phyloP scores from a whole-genome alignment of 2,113 vertebrate species.

The Cebus imitator region DNA sequence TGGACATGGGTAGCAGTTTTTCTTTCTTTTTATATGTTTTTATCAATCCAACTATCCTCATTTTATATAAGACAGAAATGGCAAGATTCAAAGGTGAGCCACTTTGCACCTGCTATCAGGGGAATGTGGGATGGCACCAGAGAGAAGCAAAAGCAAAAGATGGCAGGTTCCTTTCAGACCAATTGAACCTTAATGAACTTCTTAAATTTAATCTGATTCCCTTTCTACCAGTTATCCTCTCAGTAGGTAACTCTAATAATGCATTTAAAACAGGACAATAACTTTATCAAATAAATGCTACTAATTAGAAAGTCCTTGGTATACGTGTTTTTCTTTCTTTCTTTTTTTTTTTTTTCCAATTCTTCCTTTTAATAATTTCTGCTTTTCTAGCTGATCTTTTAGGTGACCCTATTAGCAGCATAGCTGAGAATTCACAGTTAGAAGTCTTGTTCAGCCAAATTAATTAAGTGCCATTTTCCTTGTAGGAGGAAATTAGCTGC shows the following conservation, averaged over 20 bases:
- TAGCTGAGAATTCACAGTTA: conserved; percentile 65
- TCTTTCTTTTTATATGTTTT: neutral
- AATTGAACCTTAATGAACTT: neutral
- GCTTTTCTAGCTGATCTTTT: conserved; percentile 10
- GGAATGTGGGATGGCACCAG: neutral
- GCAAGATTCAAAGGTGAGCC: neutral
- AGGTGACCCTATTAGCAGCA: conserved; percentile 48
- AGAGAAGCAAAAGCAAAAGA: neutral
- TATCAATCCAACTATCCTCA: neutral
- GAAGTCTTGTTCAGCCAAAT: conserved; percentile 63
- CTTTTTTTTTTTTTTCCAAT: neutral
- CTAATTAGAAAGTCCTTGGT: conserved; percentile 42
- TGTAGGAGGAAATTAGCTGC: conserved; percentile 54
- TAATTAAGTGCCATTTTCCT: conserved; percentile 71
- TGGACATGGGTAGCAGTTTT: neutral
- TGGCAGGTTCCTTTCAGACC: neutral
- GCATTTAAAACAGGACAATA: conserved; percentile 34
- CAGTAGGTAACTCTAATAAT: neutral
- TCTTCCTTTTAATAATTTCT: conserved; percentile 29
- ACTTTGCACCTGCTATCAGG: neutral
- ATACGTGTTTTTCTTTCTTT: neutral
- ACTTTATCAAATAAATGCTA: conserved; percentile 56
- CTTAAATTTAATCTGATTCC: neutral
- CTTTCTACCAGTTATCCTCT: neutral
- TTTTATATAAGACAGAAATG: neutral